Base-by-base conservation (phyloP, 2,888 invertebrate species). In the Allophyes oxyacanthae region DNA sequence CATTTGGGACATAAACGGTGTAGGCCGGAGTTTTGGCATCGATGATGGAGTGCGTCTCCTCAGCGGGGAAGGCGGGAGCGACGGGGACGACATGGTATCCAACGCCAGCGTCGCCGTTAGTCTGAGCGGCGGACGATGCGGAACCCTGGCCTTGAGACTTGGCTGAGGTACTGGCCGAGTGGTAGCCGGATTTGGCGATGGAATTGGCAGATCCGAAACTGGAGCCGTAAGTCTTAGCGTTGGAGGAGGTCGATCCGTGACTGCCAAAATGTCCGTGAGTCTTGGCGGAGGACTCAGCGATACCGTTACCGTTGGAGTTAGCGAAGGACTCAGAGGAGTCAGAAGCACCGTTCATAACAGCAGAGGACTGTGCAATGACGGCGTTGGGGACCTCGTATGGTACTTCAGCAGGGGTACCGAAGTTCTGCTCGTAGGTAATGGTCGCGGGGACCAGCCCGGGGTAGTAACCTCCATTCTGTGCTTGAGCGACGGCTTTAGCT, bases 341-440 rank as follows among this genome's bases (percentile, higher is more conserved):
- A 1, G 79, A 78, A 36, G 74, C 72, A 5, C 84, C 87, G 62
- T 88, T 84, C 38, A 77, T 61, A 26, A 69, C 50, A 38, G 91
- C 89, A 3, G 83, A 78, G 0, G 91, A 90, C 49, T 90, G 79
- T 7, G 90, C 91, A 14, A 76, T 72, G 7, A 79, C 65, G 0
- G 70, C 55, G 34, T 78, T 65, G n/a, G 70, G 14, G 73, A 79
- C 34, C 82, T 36, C 78, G 64, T 83, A 81, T 52, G 84, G 85
- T 1, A 65, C 43, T 55, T 72, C 62, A 26, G 62, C 60, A 11
- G 77, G 79, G 7, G 52, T n/a, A n/a, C n/a, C 85, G 45, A 87
- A 86, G 78, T 88, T 88, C 65, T 92, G 90, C 58, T 89, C 81
- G 75, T 92, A 92, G 6, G 91, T 81, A 60, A 91, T 77, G 8